Base-by-base conservation (phyloP, 2,888 invertebrate genomes). In the Drosophila cognata region DNA sequence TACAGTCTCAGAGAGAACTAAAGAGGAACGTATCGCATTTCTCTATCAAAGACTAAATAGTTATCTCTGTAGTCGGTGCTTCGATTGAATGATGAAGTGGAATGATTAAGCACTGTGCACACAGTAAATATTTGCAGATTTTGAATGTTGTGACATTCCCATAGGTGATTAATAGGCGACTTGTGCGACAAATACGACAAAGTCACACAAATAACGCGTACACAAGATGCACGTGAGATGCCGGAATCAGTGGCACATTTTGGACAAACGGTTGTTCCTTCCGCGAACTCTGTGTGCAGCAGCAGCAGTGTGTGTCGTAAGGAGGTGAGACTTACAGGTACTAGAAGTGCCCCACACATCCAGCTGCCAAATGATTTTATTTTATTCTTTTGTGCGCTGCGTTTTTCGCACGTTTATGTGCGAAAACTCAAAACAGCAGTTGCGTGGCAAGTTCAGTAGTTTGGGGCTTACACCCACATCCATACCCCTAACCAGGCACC, bases 211-310 rank as follows among this genome's bases (percentile, higher is more conserved):
- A 35, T 33, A 36, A 38, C 2, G 28, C 35, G 28, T 48, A 52
- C 62, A 43, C 53, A 35, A 70, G 60, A 53, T 74, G 78, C 75
- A 78, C 76, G 81, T 83, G 83, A 71, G 67, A 55, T 70, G 62
- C 78, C 69, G 67, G 69, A 85, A 83, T 81, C 83, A 76, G 81
- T 71, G 66, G 76, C 59, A 64, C 69, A 80, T 74, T 74, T 80
- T 74, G 35, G 55, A 48, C 53, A 66, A 57, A 46, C 36, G 31
- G 21, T 38, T 46, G 10, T 41, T 46, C 25, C 50, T 18, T 13
- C n/a, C 16, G 2, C 46, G 10, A 36, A 41, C 29, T 35, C 4
- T 38, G 52, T 29, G 2, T 28, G 51, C 36, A 18, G 25, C 33
- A n/a, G 43, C 18, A n/a, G 16, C 38, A n/a, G 28, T 35, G n/a